Conservation (phyloP, 64 coral and sea anemone species). For the Orbicella faveolata region DNA sequence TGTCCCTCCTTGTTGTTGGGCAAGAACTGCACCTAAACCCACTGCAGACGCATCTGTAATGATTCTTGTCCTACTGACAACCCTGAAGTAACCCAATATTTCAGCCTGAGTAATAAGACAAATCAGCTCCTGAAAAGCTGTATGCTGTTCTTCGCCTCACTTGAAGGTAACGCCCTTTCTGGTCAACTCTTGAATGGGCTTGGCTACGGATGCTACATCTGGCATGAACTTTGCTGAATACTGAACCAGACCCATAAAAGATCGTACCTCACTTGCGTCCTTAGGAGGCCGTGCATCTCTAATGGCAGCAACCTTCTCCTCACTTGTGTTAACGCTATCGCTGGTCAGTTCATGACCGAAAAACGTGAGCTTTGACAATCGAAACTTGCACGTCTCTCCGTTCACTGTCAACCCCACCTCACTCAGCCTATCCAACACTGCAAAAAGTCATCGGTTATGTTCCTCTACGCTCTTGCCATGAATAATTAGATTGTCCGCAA, state of each 20-base stretch:
- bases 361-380: conserved; percentile 13
- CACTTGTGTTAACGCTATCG: background rate
- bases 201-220: background rate
- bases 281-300: background rate
- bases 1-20: background rate
- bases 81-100: background rate
- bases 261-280: background rate
- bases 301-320: conserved; percentile 11
- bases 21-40: background rate
- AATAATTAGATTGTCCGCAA: conserved; percentile 20
- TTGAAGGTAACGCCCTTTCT: background rate
- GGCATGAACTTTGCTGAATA: background rate
- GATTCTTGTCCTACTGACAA: background rate
- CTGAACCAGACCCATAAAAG: background rate
- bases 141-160: background rate
- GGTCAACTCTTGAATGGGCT: background rate
- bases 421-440: background rate
- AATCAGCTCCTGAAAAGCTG: conserved; percentile 6
- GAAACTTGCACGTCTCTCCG: conserved; percentile 4
- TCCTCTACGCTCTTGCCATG: conserved; percentile 4
- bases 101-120: background rate
- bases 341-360: conserved; percentile 24
- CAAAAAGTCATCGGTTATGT: background rate
- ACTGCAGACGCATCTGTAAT: conserved; percentile 1
- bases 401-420: background rate